Evolutionary conservation across 2,888 invertebrate genomes (phyloP).

Genomic region (Ellobium chinense): DNA sequence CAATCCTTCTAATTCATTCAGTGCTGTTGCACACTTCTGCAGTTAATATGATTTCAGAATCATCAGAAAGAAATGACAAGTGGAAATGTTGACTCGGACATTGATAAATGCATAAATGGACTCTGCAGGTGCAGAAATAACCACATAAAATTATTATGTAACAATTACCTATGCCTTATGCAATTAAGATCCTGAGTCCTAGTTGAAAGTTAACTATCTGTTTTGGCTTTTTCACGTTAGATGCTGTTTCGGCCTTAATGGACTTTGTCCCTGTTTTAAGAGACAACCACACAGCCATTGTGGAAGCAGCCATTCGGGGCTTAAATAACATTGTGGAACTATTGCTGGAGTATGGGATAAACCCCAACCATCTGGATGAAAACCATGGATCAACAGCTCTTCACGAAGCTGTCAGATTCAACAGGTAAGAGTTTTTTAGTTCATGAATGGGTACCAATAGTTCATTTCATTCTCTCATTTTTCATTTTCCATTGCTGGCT

Average conservation of each 20-base stretch:
- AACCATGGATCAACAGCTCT: conserved; percentile 59
- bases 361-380: conserved; percentile 62
- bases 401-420: conserved; percentile 70
- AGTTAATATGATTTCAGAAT: too few relatives aligned
- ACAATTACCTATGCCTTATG: too few relatives aligned
- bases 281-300: conserved; percentile 62
- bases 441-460: background rate
- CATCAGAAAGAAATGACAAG: too few relatives aligned
- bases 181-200: too few relatives aligned
- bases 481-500: background rate
- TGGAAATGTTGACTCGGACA: too few relatives aligned
- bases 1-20: background rate
- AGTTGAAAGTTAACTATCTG: too few relatives aligned
- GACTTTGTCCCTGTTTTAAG: conserved; percentile 59
- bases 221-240: conserved; percentile 54
- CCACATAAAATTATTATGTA: too few relatives aligned
- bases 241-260: conserved; percentile 65
- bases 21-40: too few relatives aligned
- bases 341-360: conserved; percentile 68
- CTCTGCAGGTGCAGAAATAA: too few relatives aligned
- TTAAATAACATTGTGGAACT: conserved; percentile 65
- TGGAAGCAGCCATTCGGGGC: conserved; percentile 68
- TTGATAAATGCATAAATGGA: too few relatives aligned
- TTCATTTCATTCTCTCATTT: background rate
- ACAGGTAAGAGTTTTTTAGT: conserved; percentile 57